Evolutionary conservation across 2,888 invertebrate species (phyloP), one percentile per base, ranked within the genome.

Genomic region (Melanostoma scalare): DNA sequence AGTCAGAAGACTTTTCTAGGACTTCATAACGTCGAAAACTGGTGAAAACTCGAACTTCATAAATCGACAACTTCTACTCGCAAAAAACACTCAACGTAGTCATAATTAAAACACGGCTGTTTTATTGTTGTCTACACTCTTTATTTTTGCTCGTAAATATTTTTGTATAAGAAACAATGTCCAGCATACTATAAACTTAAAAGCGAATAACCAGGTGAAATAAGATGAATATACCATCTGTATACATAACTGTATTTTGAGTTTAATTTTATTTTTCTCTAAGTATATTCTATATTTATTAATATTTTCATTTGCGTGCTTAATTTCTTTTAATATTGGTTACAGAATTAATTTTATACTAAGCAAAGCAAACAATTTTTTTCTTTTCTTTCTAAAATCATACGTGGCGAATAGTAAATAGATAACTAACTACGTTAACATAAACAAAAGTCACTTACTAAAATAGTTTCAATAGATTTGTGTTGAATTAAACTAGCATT

Each of bases 101-200:
- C n/a, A n/a, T n/a, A 20, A 20, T 20, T n/a, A 33, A 63, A 35
- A 36, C 0, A 10, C 10, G 33, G 6, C 8, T 6, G 6, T 33
- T n/a, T 50, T 48, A 44, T 40, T 71, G 73, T 68, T 76, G 8
- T 40, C 63, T 67, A 78, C 82, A 74, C 46, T 69, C 74, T 82
- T 82, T 84, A 82, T 84, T 84, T 74, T 46, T 74, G 36, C 73
- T 84, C 78, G 78, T 53, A 69, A 55, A 74, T 33, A 48, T 71
- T 74, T 4, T 67, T 65, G 20, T 20, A 20, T 20, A 20, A 20
- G 20, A 20, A 20, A 71, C 6, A 74, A 63, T 74, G 60, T 73
- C 67, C 68, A 63, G 36, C 42, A 55, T 56, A 61, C 60, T 73
- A 36, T 44, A 56, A 65, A 63, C 50, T 58, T 56, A 82, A 56